These are phyloP conservation scores for Lithobates pipiens DNA, from an alignment of 2,797 vertebrate species.

Conservation along the genomic window DNA sequence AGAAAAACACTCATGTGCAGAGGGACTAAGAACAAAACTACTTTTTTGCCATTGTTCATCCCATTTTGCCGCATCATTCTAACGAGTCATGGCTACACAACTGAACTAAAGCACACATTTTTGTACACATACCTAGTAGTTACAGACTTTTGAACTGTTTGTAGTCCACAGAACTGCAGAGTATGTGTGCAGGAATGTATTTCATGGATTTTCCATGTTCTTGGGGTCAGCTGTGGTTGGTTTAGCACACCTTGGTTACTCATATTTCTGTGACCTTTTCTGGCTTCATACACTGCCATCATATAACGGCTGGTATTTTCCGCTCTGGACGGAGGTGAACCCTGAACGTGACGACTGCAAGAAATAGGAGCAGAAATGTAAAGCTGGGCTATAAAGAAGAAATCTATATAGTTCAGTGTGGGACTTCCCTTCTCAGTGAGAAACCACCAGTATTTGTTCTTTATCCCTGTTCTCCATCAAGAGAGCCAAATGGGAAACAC, in stretches of 20 bases:
- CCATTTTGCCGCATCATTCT: too few relatives aligned
- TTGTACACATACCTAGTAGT: too few relatives aligned
- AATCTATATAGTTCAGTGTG: not conserved
- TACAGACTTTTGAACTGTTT: too few relatives aligned
- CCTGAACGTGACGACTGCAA: not conserved
- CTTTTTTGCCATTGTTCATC: too few relatives aligned
- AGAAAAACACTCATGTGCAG: too few relatives aligned
- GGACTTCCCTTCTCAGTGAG: conserved; percentile 34
- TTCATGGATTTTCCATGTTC: too few relatives aligned
- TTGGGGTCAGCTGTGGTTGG: not conserved
- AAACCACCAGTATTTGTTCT: conserved; percentile 11
- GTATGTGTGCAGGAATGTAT: too few relatives aligned
- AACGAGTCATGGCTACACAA: too few relatives aligned
- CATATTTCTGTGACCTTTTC: not conserved
- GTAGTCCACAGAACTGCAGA: too few relatives aligned
- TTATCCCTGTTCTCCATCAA: conserved; percentile 44
- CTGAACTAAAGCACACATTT: too few relatives aligned
- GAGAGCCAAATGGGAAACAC: conserved; percentile 35
- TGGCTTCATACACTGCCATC: not conserved
- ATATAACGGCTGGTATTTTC: not conserved
- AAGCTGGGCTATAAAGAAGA: not conserved
- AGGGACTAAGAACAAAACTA: too few relatives aligned
- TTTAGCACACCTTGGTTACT: not conserved
- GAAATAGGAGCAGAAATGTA: not conserved
- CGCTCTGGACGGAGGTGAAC: not conserved